These are phyloP conservation scores for Allophyes oxyacanthae DNA, from an alignment of 2,888 invertebrate genomes.

Conservation along the genomic window DNA sequence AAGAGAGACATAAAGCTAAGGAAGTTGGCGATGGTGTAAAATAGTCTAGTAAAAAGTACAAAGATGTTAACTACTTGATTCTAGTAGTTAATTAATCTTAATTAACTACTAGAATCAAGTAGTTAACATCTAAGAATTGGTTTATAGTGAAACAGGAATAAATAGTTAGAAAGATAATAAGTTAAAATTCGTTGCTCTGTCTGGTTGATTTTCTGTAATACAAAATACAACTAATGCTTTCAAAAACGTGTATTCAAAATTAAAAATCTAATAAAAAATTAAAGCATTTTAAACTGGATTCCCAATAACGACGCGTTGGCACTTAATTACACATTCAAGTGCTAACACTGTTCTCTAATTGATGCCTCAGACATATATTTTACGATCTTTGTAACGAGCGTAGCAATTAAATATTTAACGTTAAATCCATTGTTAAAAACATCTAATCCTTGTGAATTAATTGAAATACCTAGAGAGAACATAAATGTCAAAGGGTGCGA, in stretches of 20 bases:
- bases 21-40: conserved; percentile 3
- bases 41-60: not conserved
- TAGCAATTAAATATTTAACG: conserved; percentile 74
- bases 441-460: conserved; percentile 62
- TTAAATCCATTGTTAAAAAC: conserved; percentile 59
- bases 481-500: conserved; percentile 53
- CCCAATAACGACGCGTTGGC: conserved; percentile 65
- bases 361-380: conserved; percentile 72
- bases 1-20: conserved; percentile 11
- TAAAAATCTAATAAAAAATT: conserved; percentile 27
- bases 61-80: too few species aligned
- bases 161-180: too few species aligned
- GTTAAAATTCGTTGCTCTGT: too few species aligned
- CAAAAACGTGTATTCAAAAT: conserved; percentile 7
- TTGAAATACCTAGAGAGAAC: conserved; percentile 56
- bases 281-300: conserved; percentile 60
- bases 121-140: too few species aligned
- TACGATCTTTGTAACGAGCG: conserved; percentile 69
- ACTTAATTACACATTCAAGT: conserved; percentile 75
- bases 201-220: too few species aligned
- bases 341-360: conserved; percentile 73
- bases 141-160: too few species aligned
- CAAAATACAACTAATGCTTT: not conserved
- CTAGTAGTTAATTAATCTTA: too few species aligned
- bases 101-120: too few species aligned